Conservation (phyloP, 1,140 invertebrate species). For the Ridgeia piscesae region DNA sequence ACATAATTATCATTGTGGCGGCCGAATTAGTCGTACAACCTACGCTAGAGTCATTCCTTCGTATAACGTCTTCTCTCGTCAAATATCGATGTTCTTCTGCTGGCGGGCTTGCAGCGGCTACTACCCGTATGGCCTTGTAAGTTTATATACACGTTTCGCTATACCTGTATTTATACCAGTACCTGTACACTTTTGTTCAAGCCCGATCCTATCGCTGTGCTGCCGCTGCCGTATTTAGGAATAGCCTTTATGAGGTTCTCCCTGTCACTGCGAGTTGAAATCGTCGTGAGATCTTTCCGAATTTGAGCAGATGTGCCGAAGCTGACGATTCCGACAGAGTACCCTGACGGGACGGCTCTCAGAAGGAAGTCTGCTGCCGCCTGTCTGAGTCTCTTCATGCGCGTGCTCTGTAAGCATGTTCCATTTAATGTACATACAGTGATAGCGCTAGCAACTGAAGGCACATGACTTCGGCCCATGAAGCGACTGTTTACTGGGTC, state of each 20-base stretch:
- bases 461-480: not conserved
- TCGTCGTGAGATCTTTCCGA: not conserved
- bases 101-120: too few relatives aligned
- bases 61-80: too few relatives aligned
- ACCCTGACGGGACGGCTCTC: not conserved
- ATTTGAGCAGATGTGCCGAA: not conserved
- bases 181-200: not conserved
- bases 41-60: too few relatives aligned
- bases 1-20: too few relatives aligned
- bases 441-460: not conserved
- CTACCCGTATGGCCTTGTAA: too few relatives aligned
- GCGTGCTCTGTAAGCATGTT: not conserved
- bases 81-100: too few relatives aligned
- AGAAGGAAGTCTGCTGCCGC: not conserved
- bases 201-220: not conserved
- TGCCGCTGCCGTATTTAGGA: not conserved
- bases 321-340: not conserved
- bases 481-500: not conserved
- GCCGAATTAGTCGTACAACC: too few relatives aligned
- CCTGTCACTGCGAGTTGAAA: not conserved
- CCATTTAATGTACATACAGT: not conserved
- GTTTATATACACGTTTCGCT: too few relatives aligned
- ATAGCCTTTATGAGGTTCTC: not conserved
- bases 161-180: not conserved
- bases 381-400: not conserved